Percentiles rank a stretch among this genome's conserved stretches.
Evolutionary conservation across 2,888 invertebrate genomes (phyloP).

Genomic region (Ennomos quercinarius): DNA sequence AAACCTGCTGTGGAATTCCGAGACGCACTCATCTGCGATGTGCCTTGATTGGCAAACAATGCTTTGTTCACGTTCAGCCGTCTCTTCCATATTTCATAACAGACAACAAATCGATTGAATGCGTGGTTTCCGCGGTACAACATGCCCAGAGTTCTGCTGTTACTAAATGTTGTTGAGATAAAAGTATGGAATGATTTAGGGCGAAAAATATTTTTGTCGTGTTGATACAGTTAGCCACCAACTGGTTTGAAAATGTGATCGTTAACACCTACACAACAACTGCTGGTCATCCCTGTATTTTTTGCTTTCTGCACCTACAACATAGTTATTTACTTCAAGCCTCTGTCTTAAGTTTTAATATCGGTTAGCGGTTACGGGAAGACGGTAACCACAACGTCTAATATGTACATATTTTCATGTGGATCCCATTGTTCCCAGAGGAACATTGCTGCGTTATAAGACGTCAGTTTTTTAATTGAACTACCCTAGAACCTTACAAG

Average conservation of each 20-base stretch:
- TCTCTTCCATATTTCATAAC: conserved; percentile 47
- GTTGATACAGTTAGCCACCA: conserved; percentile 51
- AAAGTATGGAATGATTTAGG: conserved; percentile 51
- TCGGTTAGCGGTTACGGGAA: too few species aligned
- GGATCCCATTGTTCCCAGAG: conserved; percentile 60
- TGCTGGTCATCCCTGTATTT: conserved; percentile 13
- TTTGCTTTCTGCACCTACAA: not conserved
- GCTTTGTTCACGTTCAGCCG: conserved; percentile 53
- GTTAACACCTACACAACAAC: conserved; percentile 29
- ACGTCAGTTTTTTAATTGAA: too few species aligned
- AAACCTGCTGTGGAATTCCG: conserved; percentile 40
- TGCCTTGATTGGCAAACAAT: conserved; percentile 75
- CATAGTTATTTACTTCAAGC: too few species aligned
- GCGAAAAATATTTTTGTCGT: conserved; percentile 46
- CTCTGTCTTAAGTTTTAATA: too few species aligned
- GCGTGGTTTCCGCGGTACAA: conserved; percentile 38
- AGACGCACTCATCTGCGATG: conserved; percentile 48
- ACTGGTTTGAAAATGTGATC: conserved; percentile 52
- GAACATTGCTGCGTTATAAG: conserved; percentile 29
- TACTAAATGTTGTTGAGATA: conserved; percentile 35
- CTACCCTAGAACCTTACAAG: too few species aligned
- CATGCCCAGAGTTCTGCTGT: conserved; percentile 23
- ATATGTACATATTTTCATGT: conserved; percentile 49
- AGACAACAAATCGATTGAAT: conserved; percentile 44
- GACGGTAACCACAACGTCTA: conserved; percentile 44